phyloP scores from a whole-genome alignment of 2,113 vertebrate species.

The Ondatra zibethicus region DNA sequence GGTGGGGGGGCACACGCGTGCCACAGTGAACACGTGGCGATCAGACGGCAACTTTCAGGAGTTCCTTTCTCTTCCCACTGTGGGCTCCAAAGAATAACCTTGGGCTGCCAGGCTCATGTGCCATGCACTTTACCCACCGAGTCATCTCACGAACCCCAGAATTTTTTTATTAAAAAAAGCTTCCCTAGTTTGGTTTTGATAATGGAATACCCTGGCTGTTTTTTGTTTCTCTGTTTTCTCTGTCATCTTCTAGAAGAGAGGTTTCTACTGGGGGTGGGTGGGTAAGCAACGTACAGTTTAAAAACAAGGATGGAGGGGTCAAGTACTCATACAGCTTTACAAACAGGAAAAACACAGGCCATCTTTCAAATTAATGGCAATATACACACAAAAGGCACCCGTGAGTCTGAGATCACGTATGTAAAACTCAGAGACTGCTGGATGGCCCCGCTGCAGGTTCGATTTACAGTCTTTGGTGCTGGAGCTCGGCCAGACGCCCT shows the following conservation, averaged over 20 bases:
- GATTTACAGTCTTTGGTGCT: not conserved
- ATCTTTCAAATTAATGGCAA: not conserved
- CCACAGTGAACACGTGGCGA: not conserved
- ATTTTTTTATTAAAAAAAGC: not conserved
- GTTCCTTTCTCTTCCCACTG: not conserved
- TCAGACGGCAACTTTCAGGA: not conserved
- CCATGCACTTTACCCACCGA: not conserved
- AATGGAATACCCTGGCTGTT: not conserved
- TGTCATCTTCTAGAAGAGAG: not conserved
- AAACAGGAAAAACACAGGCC: not conserved
- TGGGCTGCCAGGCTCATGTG: not conserved
- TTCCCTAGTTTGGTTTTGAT: constrained; percentile 22
- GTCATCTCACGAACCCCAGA: not conserved
- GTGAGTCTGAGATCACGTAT: not conserved
- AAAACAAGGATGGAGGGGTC: not conserved
- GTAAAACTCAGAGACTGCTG: not conserved
- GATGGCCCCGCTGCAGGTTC: not conserved
- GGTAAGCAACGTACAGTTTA: not conserved
- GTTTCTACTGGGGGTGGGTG: constrained; percentile 32
- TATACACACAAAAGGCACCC: not conserved
- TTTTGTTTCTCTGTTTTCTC: not conserved
- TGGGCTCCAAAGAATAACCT: not conserved
- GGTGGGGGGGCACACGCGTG: not conserved
- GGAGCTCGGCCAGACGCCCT: not conserved
- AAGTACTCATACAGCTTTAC: not conserved